A percentile compares a stretch with the other conserved stretches of the same genome.
These are phyloP conservation scores for Helicoverpa armigera DNA, from an alignment of 1,140 invertebrate species.

Conservation along the genomic window DNA sequence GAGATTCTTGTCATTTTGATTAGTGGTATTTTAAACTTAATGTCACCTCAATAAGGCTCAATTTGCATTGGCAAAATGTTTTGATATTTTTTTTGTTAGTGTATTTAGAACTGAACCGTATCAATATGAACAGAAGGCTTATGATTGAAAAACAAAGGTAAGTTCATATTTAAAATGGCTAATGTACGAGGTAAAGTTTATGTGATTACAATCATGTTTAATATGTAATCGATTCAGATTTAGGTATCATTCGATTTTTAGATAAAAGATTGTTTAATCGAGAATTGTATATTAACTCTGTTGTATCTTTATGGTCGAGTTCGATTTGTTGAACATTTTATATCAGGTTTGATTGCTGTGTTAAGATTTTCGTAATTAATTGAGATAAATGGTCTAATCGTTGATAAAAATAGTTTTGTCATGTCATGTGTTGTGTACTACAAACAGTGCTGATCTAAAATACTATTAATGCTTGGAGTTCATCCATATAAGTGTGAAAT, in stretches of 20 bases:
- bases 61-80: neutral
- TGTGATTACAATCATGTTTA: slow-evolving; percentile 37
- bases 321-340: slow-evolving; percentile 35
- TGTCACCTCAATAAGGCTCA: neutral
- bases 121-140: no score
- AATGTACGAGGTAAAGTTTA: slow-evolving; percentile 21
- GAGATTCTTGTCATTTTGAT: neutral
- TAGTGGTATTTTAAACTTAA: neutral
- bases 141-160: no score
- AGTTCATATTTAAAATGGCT: neutral
- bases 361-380: slow-evolving; percentile 23
- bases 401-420: neutral
- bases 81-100: neutral
- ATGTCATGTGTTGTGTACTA: neutral
- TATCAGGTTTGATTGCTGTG: slow-evolving; percentile 34
- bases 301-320: slow-evolving; percentile 25
- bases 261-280: slow-evolving; percentile 46
- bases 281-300: slow-evolving; percentile 34
- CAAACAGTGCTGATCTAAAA: no score
- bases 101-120: neutral
- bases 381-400: neutral
- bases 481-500: no score
- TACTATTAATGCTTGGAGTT: no score
- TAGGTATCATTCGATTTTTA: slow-evolving; percentile 44
- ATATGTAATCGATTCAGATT: slow-evolving; percentile 45